phyloP scores from a whole-genome alignment of 2,113 vertebrate species.

The Microtus oregoni region DNA sequence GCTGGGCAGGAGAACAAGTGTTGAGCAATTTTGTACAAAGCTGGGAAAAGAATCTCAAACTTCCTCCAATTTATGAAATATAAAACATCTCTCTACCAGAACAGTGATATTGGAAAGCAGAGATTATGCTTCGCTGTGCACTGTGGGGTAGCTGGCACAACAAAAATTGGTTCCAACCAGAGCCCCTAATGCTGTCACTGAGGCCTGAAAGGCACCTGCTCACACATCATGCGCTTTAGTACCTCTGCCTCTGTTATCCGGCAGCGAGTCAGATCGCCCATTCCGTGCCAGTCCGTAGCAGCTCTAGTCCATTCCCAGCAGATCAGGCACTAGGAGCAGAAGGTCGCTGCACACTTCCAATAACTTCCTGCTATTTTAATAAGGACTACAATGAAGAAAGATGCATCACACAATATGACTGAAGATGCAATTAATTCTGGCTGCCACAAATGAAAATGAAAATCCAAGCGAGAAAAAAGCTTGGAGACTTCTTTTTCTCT shows the following conservation, averaged over 20 bases:
- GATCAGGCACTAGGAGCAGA: slow-evolving; percentile 34
- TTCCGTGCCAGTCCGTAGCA: slow-evolving; percentile 46
- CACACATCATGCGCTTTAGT: slow-evolving; percentile 64
- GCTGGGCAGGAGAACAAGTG: neutral
- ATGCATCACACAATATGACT: neutral
- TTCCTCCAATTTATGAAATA: slow-evolving; percentile 50
- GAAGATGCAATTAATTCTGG: slow-evolving; percentile 31
- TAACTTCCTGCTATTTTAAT: slow-evolving; percentile 34
- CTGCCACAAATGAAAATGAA: neutral
- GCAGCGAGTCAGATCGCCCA: neutral
- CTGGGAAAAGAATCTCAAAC: slow-evolving; percentile 60
- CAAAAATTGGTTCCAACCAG: slow-evolving; percentile 33
- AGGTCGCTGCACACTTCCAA: neutral
- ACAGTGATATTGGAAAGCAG: slow-evolving; percentile 25
- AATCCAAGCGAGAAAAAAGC: neutral
- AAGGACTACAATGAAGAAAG: neutral
- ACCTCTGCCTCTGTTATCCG: slow-evolving; percentile 26
- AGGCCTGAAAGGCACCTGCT: slow-evolving; percentile 75
- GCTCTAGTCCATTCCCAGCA: slow-evolving; percentile 36
- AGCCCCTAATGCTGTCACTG: slow-evolving; percentile 35
- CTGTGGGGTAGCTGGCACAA: slow-evolving; percentile 52
- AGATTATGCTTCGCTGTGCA: neutral
- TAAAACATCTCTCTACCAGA: neutral
- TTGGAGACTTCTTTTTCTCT: neutral
- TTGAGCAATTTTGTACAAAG: slow-evolving; percentile 40